These are phyloP conservation scores for Danio albolineatus DNA, from an alignment of 2,797 vertebrate genomes.

Conservation along the genomic window DNA sequence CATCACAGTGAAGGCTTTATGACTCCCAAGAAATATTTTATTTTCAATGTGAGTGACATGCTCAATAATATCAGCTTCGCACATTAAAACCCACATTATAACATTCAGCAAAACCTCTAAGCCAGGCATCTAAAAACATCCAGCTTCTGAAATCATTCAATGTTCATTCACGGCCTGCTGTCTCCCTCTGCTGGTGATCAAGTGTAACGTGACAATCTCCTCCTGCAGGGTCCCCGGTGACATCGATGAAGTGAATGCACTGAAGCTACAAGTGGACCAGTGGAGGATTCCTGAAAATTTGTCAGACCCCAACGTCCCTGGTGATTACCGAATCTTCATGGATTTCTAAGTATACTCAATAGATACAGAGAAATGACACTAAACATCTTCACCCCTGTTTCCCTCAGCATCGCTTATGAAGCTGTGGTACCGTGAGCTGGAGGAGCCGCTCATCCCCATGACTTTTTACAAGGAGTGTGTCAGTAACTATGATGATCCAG, in stretches of 20 bases:
- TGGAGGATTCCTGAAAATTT: slow-evolving; percentile 90
- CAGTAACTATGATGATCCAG: slow-evolving; percentile 88
- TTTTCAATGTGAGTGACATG: too few relatives aligned
- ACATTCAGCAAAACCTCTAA: too few relatives aligned
- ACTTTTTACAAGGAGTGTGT: slow-evolving; percentile 90
- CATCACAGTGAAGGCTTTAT: too few relatives aligned
- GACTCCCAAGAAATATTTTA: too few relatives aligned
- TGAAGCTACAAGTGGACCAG: slow-evolving; percentile 93
- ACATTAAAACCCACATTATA: too few relatives aligned
- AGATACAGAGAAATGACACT: neutral
- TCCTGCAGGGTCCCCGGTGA: slow-evolving; percentile 87
- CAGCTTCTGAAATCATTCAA: neutral
- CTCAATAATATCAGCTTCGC: too few relatives aligned
- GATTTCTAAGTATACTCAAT: neutral
- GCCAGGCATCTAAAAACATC: too few relatives aligned
- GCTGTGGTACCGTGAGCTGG: slow-evolving; percentile 92
- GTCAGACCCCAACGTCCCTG: slow-evolving; percentile 90
- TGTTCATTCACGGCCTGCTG: slow-evolving; percentile 20
- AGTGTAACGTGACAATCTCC: slow-evolving; percentile 49
- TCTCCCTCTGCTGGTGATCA: slow-evolving; percentile 71
- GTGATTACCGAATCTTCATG: slow-evolving; percentile 67
- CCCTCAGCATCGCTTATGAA: slow-evolving; percentile 88
- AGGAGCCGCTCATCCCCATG: slow-evolving; percentile 91
- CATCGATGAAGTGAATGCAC: slow-evolving; percentile 91
- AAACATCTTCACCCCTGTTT: neutral